Evolutionary conservation across 2,888 invertebrate genomes (phyloP).

Genomic region (Lacanobia oleracea): DNA sequence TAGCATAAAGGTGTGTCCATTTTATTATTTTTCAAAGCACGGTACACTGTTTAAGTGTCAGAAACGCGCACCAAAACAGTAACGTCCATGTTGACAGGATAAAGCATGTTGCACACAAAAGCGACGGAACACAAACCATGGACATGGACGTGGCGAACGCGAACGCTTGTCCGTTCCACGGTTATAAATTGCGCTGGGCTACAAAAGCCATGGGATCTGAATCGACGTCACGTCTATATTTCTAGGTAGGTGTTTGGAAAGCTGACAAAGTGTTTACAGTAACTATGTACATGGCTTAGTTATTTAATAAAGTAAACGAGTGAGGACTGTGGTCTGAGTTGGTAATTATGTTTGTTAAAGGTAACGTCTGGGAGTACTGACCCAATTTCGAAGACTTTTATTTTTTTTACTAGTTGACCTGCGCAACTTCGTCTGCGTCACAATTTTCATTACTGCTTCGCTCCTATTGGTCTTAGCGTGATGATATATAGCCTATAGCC

Average conservation of each 20-base stretch:
- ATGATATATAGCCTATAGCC: too few species aligned
- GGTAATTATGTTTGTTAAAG: background rate
- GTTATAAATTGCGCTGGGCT: slow-evolving; percentile 29
- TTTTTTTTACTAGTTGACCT: too few species aligned
- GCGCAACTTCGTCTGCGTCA: too few species aligned
- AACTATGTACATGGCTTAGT: background rate
- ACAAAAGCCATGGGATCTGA: slow-evolving; percentile 12
- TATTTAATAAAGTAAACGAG: background rate
- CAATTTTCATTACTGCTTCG: too few species aligned
- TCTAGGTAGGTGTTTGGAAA: background rate
- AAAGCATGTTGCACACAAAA: slow-evolving; percentile 35
- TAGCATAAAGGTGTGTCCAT: too few species aligned
- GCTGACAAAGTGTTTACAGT: background rate
- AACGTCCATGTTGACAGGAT: slow-evolving; percentile 18
- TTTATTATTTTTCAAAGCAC: slow-evolving; percentile 2
- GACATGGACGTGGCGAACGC: slow-evolving; percentile 8
- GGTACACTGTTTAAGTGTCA: background rate
- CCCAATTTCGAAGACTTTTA: background rate
- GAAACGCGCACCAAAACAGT: slow-evolving; percentile 4
- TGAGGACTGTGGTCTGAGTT: background rate
- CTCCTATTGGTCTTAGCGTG: too few species aligned
- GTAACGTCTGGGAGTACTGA: background rate
- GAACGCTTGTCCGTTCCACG: slow-evolving; percentile 24
- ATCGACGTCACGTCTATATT: background rate
- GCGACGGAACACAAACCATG: slow-evolving; percentile 6